A percentile compares a stretch with the other conserved stretches of the same genome.
Evolutionary conservation across 2,888 invertebrate genomes (phyloP).

Genomic region (Cylindroiulus punctatus): DNA sequence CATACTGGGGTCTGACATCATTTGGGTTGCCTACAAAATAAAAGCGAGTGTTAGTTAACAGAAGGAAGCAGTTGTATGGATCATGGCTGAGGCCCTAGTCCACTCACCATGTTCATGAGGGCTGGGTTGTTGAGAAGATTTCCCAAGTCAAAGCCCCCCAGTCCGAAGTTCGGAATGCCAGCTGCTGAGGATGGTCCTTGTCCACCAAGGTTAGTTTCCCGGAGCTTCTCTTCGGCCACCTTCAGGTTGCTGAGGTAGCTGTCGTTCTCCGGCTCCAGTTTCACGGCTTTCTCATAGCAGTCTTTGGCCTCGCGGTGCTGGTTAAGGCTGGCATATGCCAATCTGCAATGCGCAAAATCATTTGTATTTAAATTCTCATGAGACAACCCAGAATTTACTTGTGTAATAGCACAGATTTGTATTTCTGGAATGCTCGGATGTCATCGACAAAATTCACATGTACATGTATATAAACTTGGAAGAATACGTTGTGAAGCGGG

Average conservation of each 20-base stretch:
- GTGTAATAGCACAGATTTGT: no score
- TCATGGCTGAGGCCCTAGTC: no score
- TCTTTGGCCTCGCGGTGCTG: slow-evolving; percentile 84
- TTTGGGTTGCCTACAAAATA: slow-evolving; percentile 73
- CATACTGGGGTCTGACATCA: slow-evolving; percentile 86
- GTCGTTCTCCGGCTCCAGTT: slow-evolving; percentile 91
- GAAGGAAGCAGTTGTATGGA: neutral
- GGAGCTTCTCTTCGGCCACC: slow-evolving; percentile 78
- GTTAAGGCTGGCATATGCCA: slow-evolving; percentile 85
- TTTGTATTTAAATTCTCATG: no score
- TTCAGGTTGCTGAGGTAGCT: slow-evolving; percentile 88
- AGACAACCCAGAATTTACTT: no score
- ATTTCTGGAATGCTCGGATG: no score
- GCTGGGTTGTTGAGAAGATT: slow-evolving; percentile 82
- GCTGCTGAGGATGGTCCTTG: slow-evolving; percentile 7
- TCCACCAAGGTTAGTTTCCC: slow-evolving; percentile 62
- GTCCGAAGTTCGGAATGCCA: slow-evolving; percentile 50
- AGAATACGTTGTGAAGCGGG: no score
- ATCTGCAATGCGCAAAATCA: no score
- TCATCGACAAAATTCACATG: no score
- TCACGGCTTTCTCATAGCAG: slow-evolving; percentile 86
- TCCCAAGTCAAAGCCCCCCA: slow-evolving; percentile 69
- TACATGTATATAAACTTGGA: no score
- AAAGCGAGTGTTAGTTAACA: neutral
- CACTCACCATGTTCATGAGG: slow-evolving; percentile 76